Base-by-base conservation (phyloP, 2,888 invertebrate genomes). In the Dicyrtoma fusca region DNA sequence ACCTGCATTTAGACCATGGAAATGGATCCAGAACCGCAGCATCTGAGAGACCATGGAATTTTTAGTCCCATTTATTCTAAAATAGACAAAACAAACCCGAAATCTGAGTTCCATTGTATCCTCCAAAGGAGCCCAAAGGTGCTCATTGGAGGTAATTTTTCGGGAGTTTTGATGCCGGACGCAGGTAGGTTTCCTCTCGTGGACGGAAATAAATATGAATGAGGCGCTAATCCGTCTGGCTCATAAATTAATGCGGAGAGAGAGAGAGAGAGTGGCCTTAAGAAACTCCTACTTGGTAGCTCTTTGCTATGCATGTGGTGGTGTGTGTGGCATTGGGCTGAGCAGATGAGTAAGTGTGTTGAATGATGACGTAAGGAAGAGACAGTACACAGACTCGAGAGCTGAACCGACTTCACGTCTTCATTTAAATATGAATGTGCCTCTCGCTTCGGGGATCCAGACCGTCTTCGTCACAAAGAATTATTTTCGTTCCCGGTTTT, bases 141-240 rank as follows among this genome's bases (percentile, higher is more conserved):
- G n/a, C n/a, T n/a, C n/a, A n/a, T n/a, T n/a, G n/a, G n/a, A n/a
- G n/a, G n/a, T n/a, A n/a, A n/a, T n/a, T n/a, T n/a, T n/a, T n/a
- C n/a, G n/a, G n/a, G n/a, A n/a, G n/a, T n/a, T n/a, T n/a, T n/a
- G n/a, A n/a, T n/a, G n/a, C n/a, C n/a, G n/a, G n/a, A n/a, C n/a
- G n/a, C n/a, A n/a, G n/a, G n/a, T 34, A 34, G 8, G 34, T 34
- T 34, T 34, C 34, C n/a, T n/a, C n/a, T n/a, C n/a, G n/a, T n/a
- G 21, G 53, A 59, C 61, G 42, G 42, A 61, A 61, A 61, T 61
- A 61, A 61, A 61, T 61, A 61, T 34, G 42, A 61, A 61, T 61
- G 61, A 61, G 61, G 61, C 61, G 61, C 61, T 61, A 61, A 61
- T 61, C 26, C 42, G 61, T 61, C 61, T 61, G 19, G 44, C 25